These are phyloP conservation scores for Amphiura filiformis DNA, from an alignment of 35 echinoderm and acorn worm genomes.

Conservation along the genomic window DNA sequence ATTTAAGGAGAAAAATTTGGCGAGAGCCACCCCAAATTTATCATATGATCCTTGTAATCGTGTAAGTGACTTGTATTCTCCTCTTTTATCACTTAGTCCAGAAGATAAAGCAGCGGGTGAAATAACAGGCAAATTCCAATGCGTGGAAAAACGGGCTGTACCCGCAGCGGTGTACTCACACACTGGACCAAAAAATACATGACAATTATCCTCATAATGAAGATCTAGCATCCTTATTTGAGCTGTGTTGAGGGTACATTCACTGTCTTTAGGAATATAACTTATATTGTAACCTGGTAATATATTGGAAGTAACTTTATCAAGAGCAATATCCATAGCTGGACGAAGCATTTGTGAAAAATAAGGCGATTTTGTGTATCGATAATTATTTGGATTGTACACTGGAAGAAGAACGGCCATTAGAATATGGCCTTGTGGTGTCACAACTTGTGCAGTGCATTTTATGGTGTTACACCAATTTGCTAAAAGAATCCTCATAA, in stretches of 20 bases:
- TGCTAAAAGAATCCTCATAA: no score
- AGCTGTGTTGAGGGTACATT: not conserved
- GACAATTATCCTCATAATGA: not conserved
- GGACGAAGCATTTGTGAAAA: slow-evolving; percentile 60
- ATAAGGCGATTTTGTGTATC: slow-evolving; percentile 43
- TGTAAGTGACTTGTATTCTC: not conserved
- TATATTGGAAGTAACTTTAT: slow-evolving; percentile 5
- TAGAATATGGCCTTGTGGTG: not conserved
- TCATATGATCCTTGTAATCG: slow-evolving; percentile 8
- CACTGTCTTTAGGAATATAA: not conserved
- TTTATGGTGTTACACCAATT: no score
- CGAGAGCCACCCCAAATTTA: not conserved
- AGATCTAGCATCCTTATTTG: slow-evolving; percentile 20
- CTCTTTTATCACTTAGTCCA: not conserved
- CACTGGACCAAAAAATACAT: slow-evolving; percentile 53
- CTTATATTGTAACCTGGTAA: slow-evolving; percentile 24
- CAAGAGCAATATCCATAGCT: slow-evolving; percentile 64
- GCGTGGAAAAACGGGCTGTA: slow-evolving; percentile 17
- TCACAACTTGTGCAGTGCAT: no score
- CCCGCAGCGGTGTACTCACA: slow-evolving; percentile 49
- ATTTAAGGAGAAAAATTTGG: not conserved
- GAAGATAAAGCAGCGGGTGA: slow-evolving; percentile 30
- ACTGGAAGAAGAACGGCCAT: not conserved
- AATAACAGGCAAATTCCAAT: slow-evolving; percentile 57
- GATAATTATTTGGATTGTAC: not conserved